These are phyloP conservation scores for Campoplex nolae DNA, from an alignment of 2,888 invertebrate species.

Conservation along the genomic window DNA sequence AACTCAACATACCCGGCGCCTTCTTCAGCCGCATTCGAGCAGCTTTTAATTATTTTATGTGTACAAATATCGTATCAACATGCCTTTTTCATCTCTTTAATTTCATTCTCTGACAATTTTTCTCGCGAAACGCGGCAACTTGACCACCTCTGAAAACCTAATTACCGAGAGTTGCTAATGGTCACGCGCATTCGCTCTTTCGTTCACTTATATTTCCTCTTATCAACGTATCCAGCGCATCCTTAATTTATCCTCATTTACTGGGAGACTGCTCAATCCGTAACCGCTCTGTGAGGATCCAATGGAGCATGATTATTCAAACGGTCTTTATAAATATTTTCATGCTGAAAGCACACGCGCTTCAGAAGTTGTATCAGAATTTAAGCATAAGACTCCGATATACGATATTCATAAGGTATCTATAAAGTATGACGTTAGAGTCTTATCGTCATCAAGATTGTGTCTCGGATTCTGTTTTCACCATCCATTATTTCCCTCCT, in stretches of 20 bases:
- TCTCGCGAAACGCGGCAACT: constrained; percentile 52
- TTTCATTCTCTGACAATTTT: constrained; percentile 40
- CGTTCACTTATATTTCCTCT: constrained; percentile 43
- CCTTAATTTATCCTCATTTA: constrained; percentile 66
- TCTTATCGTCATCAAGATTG: constrained; percentile 31
- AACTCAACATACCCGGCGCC: constrained; percentile 66
- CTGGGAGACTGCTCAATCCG: constrained; percentile 53
- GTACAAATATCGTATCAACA: constrained; percentile 5
- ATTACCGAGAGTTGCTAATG: constrained; percentile 62
- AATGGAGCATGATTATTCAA: constrained; percentile 61
- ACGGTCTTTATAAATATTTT: constrained; percentile 1
- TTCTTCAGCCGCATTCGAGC: constrained; percentile 66
- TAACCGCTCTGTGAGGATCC: constrained; percentile 38
- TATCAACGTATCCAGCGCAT: constrained; percentile 46
- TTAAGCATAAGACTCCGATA: constrained; percentile 15
- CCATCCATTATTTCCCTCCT: neutral
- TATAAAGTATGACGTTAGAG: constrained; percentile 24
- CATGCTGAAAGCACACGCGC: neutral
- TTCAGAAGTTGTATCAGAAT: neutral
- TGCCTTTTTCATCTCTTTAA: neutral
- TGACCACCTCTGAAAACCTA: constrained; percentile 66
- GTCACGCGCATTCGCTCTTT: constrained; percentile 53
- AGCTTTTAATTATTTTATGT: constrained; percentile 76
- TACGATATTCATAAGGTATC: constrained; percentile 49
- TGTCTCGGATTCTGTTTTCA: neutral